A percentile compares a stretch with the other conserved stretches of the same genome.
phyloP scores from a whole-genome alignment of 2,888 invertebrate genomes.

The Ochropacha duplaris region DNA sequence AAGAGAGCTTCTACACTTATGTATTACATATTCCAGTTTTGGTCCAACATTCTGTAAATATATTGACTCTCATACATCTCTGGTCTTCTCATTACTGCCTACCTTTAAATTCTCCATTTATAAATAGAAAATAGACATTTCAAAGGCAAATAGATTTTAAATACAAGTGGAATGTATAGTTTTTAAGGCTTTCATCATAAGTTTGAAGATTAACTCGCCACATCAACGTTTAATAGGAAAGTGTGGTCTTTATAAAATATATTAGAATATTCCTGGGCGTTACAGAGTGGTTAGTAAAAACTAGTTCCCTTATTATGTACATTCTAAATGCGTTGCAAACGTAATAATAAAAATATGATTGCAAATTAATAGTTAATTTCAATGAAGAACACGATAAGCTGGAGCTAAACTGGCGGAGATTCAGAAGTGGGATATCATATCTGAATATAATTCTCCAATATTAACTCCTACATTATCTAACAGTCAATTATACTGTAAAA shows the following conservation, averaged over 20 bases:
- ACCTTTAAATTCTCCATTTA: constrained; percentile 40
- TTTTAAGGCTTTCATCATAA: constrained; percentile 76
- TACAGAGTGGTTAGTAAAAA: constrained; percentile 20
- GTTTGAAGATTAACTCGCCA: constrained; percentile 55
- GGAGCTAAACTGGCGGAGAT: background rate
- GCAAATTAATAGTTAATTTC: constrained; percentile 1
- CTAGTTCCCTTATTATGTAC: constrained; percentile 21
- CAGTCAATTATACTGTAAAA: constrained; percentile 4
- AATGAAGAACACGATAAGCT: background rate
- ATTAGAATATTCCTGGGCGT: constrained; percentile 29
- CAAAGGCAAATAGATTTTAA: constrained; percentile 65
- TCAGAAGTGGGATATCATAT: background rate
- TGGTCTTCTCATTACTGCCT: constrained; percentile 38
- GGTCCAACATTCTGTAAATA: constrained; percentile 67
- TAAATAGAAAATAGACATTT: constrained; percentile 64
- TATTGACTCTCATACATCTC: constrained; percentile 33
- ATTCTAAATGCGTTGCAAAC: constrained; percentile 21
- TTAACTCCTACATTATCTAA: background rate
- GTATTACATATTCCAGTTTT: constrained; percentile 49
- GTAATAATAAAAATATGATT: constrained; percentile 6
- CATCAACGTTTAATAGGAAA: constrained; percentile 13
- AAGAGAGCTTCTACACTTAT: constrained; percentile 68
- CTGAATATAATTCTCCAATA: background rate
- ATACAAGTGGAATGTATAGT: constrained; percentile 80
- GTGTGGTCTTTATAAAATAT: constrained; percentile 8